Evolutionary conservation across 2,113 vertebrate species (phyloP), one percentile per base, ranked within the genome.

Genomic region (Nyctibius bracteatus): DNA sequence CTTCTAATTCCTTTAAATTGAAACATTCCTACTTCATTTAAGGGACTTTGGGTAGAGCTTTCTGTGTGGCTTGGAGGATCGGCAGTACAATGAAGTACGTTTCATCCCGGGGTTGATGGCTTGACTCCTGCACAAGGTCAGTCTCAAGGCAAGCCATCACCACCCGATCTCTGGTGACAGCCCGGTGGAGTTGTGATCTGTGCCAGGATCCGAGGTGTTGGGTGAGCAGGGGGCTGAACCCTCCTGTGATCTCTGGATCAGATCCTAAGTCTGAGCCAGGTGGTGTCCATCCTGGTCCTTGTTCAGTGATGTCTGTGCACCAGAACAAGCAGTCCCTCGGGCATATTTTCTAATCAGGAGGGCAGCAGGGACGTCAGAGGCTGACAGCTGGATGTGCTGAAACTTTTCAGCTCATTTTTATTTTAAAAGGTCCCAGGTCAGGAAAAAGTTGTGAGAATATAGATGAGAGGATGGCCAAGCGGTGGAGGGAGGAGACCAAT

Each of bases 1-100:
- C 59, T 94, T 96, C 88, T 94, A 92, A 96, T 97, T 96, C 93
- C 88, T 94, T 91, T 86, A 84, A 94, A 96, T 94, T 94, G 86
- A 94, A 96, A 82, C 77, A 92, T 96, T 96, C 91, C 92, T 93
- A 41, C 91, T 94, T 95, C 73, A 47, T 94, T 95, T 87, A 89
- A 77, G 46, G 61, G 88, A 49, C 73, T 70, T 90, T 58, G 70
- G 81, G 65, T 43, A 94, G 88, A 88, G 66, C 28, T 94, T 72
- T 85, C 81, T 58, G 44, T 86, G 88, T 79, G 80, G 80, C 44
- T 92, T 57, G 66, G 52, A 47, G 72, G 75, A 52, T 47, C 12
- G 1, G 82, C 68, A 41, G 61, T 20, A 33, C 0, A 4, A 55
- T 33, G 67, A 39, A 94, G 35, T 9, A 43, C 1, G 3, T 39